Evolutionary conservation across 2,113 vertebrate genomes (phyloP).

Genomic region (Taxidea taxus): DNA sequence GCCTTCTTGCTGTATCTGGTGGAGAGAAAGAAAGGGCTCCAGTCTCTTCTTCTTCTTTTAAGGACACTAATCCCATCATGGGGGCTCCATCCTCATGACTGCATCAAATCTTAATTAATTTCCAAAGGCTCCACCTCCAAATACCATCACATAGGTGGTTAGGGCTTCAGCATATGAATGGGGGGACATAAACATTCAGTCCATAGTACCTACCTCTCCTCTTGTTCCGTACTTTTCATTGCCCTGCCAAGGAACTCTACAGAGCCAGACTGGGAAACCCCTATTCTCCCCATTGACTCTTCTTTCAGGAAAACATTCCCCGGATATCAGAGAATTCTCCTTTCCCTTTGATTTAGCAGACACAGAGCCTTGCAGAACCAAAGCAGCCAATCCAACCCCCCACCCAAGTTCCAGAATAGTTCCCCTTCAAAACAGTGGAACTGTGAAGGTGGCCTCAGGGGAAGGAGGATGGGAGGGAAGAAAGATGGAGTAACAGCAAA

Average conservation of each 20-base stretch:
- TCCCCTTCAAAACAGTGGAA: neutral
- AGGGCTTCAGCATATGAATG: neutral
- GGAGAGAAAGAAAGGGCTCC: neutral
- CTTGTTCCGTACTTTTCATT: neutral
- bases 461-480: neutral
- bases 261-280: neutral
- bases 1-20: neutral
- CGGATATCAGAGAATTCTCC: neutral
- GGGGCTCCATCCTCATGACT: neutral
- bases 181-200: neutral
- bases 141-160: neutral
- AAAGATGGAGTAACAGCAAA: neutral
- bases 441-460: neutral
- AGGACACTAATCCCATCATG: neutral
- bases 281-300: accelerated
- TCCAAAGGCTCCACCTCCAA: neutral
- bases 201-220: neutral
- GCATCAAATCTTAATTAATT: neutral
- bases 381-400: neutral
- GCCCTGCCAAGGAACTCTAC: neutral
- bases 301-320: neutral
- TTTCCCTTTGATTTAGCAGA: neutral
- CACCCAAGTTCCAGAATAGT: neutral
- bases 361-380: neutral
- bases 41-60: neutral